Evolutionary conservation across 2,888 invertebrate genomes (phyloP).

Genomic region (Microchrysa polita): DNA sequence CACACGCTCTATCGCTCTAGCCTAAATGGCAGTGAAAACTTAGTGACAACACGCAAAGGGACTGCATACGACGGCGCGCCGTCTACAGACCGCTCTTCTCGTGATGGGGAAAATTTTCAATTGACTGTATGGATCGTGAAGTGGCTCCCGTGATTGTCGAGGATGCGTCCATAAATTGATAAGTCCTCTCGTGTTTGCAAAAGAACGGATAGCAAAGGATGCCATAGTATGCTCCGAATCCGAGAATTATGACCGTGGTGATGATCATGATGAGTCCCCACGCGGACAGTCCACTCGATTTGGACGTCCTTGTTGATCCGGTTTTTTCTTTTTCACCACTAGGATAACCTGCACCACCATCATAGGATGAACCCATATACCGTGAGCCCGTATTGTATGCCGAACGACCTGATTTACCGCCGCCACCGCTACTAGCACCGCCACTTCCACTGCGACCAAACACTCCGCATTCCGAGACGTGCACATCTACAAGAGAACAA

Average conservation of each 20-base stretch:
- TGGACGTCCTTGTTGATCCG: not conserved
- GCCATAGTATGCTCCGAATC: slow-evolving; percentile 70
- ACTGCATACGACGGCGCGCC: not conserved
- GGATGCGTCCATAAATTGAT: slow-evolving; percentile 63
- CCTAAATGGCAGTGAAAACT: slow-evolving; percentile 13
- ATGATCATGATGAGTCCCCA: slow-evolving; percentile 72
- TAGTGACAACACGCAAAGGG: slow-evolving; percentile 19
- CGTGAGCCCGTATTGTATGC: not conserved
- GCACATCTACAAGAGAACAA: slow-evolving; percentile 48
- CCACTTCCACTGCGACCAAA: slow-evolving; percentile 49
- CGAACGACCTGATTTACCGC: slow-evolving; percentile 14
- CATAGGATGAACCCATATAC: not conserved
- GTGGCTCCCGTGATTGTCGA: slow-evolving; percentile 63
- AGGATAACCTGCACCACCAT: slow-evolving; percentile 14
- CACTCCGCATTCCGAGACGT: slow-evolving; percentile 52
- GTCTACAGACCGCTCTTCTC: slow-evolving; percentile 19
- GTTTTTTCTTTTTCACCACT: not conserved
- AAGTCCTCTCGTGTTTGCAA: slow-evolving; percentile 64
- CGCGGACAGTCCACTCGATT: slow-evolving; percentile 68
- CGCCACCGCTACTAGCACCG: not conserved
- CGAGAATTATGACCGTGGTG: slow-evolving; percentile 66
- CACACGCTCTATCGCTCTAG: not conserved
- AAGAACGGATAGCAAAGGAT: slow-evolving; percentile 74
- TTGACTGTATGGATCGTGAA: slow-evolving; percentile 63
- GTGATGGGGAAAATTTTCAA: slow-evolving; percentile 58